Percentiles rank a stretch among this genome's conserved stretches.
These are phyloP conservation scores for Peromyscus polionotus DNA, from an alignment of 2,113 vertebrate genomes.

Conservation along the genomic window DNA sequence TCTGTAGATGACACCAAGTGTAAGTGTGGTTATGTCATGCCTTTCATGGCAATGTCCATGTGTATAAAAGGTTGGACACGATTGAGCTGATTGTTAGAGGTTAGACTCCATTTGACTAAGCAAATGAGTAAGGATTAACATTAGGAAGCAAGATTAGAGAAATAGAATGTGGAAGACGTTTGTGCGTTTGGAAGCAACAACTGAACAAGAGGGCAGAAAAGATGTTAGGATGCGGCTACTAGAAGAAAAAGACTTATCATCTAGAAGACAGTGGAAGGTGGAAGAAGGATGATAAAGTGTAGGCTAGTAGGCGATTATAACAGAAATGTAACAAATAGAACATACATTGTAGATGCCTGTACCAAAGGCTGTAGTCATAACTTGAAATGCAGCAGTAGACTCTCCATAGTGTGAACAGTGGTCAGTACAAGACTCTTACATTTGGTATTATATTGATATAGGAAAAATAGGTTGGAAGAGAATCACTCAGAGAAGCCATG, in stretches of 20 bases:
- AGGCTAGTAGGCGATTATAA: not conserved
- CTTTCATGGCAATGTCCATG: not conserved
- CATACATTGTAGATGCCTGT: not conserved
- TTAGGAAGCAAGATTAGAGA: not conserved
- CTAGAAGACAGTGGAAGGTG: not conserved
- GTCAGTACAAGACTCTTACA: not conserved
- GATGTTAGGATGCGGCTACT: not conserved
- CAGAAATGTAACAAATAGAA: not conserved
- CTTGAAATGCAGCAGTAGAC: not conserved
- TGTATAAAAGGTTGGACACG: not conserved
- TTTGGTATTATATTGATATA: not conserved
- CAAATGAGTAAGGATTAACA: not conserved
- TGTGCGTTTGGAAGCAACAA: not conserved
- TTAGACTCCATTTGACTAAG: constrained; percentile 18
- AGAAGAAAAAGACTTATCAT: not conserved
- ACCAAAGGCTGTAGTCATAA: not conserved
- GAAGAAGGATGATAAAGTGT: not conserved
- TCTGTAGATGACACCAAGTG: not conserved
- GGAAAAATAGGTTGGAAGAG: not conserved
- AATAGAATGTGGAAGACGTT: not conserved
- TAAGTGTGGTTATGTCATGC: not conserved
- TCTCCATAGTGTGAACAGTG: not conserved
- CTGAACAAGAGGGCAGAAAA: not conserved
- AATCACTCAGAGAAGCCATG: not conserved
- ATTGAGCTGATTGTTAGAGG: not conserved